Conservation (phyloP, 1,140 invertebrate genomes). For the Aphelinus atriplicis region DNA sequence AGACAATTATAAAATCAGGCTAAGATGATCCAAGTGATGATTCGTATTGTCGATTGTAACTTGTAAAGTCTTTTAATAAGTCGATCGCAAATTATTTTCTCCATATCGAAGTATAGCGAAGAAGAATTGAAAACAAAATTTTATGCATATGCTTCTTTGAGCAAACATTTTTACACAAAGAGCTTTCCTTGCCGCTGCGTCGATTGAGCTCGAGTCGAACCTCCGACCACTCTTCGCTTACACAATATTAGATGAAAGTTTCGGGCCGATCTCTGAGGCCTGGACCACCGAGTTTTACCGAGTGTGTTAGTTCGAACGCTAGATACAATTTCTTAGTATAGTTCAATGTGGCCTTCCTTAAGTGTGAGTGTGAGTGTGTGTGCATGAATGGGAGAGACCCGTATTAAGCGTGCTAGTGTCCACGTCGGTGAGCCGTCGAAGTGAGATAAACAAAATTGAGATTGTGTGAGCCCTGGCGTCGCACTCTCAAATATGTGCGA, state of each 20-base stretch:
- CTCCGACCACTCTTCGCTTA: slow-evolving; percentile 29
- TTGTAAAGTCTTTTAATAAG: too few relatives aligned
- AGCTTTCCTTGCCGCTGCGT: slow-evolving; percentile 1
- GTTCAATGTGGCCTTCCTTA: slow-evolving; percentile 67
- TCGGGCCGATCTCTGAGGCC: slow-evolving; percentile 18
- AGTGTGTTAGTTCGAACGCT: slow-evolving; percentile 53
- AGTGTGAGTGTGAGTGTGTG: slow-evolving; percentile 50
- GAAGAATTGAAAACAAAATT: background rate
- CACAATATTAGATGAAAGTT: slow-evolving; percentile 35
- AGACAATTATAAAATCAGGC: background rate
- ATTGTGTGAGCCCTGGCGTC: background rate
- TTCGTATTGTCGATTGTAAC: too few relatives aligned
- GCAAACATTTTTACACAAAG: background rate
- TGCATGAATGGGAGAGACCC: slow-evolving; percentile 42
- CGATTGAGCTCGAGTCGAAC: slow-evolving; percentile 20
- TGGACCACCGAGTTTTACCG: slow-evolving; percentile 27
- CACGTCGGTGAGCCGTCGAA: slow-evolving; percentile 8
- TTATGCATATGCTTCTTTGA: background rate
- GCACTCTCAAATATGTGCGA: slow-evolving; percentile 9
- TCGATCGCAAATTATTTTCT: too few relatives aligned
- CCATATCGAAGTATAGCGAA: background rate
- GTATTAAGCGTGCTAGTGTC: slow-evolving; percentile 21
- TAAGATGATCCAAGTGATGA: background rate
- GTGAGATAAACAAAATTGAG: background rate
- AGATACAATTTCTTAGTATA: slow-evolving; percentile 62